phyloP scores from a whole-genome alignment of 2,797 vertebrate species.

The Microctenopoma lineatum region DNA sequence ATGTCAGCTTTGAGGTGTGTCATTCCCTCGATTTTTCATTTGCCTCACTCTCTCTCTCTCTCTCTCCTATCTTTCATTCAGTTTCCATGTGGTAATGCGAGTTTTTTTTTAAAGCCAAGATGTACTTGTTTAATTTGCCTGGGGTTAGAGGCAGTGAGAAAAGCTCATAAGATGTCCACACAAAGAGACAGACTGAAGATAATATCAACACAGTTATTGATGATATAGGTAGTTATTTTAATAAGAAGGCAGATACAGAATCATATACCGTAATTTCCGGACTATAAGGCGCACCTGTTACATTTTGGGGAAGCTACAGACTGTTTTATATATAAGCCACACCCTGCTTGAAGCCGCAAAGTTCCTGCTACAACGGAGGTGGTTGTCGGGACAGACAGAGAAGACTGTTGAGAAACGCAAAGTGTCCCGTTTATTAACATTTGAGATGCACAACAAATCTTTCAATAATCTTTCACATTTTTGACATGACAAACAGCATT shows the following conservation, averaged over 20 bases:
- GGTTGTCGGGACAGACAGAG: no score
- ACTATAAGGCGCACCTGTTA: no score
- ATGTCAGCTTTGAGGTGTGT: conserved; percentile 31
- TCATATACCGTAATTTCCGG: background rate
- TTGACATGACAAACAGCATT: no score
- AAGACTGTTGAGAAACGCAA: no score
- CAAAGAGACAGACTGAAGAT: conserved; percentile 7
- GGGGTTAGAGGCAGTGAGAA: background rate
- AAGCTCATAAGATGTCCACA: conserved; percentile 3
- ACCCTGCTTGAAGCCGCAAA: no score
- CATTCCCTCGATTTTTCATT: conserved; percentile 3
- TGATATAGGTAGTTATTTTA: background rate
- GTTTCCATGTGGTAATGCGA: background rate
- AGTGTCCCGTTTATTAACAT: no score
- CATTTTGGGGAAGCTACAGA: no score
- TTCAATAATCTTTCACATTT: no score
- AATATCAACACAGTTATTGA: background rate
- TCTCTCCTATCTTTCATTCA: conserved; percentile 1
- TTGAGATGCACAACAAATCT: no score
- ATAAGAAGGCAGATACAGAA: background rate
- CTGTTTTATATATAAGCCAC: no score
- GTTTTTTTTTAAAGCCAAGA: conserved; percentile 1
- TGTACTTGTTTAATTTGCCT: conserved; percentile 44
- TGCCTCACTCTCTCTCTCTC: background rate
- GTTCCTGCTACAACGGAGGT: no score